Base-by-base conservation (phyloP, 1,140 invertebrate genomes). In the Scaptomyza montana region DNA sequence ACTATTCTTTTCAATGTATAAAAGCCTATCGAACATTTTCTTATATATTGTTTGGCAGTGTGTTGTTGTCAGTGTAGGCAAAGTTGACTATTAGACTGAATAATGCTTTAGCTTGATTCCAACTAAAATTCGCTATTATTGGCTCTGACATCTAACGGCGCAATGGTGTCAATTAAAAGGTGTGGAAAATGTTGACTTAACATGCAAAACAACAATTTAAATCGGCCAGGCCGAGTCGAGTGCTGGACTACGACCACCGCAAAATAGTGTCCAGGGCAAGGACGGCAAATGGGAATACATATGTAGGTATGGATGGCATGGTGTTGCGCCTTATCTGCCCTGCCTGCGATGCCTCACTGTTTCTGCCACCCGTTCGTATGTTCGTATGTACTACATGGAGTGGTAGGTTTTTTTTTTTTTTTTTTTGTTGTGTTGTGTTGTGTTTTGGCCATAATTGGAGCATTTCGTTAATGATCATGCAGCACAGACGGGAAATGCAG, bases 201-300 rank as follows among this genome's bases (percentile, higher is more conserved):
- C 80, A 85, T 85, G 80, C 80, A 85, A 85, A 77, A 77, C 65
- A 74, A 85, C 77, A 85, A 85, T 85, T 85, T 80, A 80, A 80
- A 49, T 69, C 1, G 64, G 80, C 69, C 69, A 80, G 50, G 36
- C 5, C 50, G 30, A 61, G 59, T 43, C 63, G 54, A 28, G 25
- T 43, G 16, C 13, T 13, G 39, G 12, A 12, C 21, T 16, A 5
- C 33, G 6, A 36, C 33, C 9, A 9, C 33, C 12, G 30, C 3
- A 5, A 45, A 30, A 30, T 57, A 25, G 16, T 25, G 55, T 45
- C 6, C 39, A 36, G 10, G 19, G 19, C 25, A 33, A 80, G 75
- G 73, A 76, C 43, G 47, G 41, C n/a, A 33, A 43, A 54, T 75
- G 63, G 65, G 72, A 71, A 79, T 70, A 70, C n/a, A n/a, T n/a